phyloP scores from a whole-genome alignment of 2,113 vertebrate genomes.

The Clarias macrocephalus region DNA sequence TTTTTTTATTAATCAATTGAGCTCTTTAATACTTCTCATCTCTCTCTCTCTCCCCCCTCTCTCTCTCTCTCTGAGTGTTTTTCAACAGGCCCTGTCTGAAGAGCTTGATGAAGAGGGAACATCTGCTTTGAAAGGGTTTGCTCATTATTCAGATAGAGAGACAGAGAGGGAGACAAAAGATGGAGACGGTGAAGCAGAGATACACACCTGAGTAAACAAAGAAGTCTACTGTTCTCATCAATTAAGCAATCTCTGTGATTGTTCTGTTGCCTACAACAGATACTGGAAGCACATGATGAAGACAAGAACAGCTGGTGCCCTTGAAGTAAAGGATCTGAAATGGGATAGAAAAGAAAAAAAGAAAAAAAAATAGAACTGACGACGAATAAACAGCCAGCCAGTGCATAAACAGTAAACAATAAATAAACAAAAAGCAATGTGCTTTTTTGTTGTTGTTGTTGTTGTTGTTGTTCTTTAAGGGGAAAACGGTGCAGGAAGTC shows the following conservation, averaged over 20 bases:
- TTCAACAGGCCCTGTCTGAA: conserved; percentile 64
- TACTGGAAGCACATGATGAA: conserved; percentile 37
- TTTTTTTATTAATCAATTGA: conserved; percentile 33
- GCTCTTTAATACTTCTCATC: conserved; percentile 47
- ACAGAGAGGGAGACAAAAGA: conserved; percentile 31
- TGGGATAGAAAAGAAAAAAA: too few species aligned
- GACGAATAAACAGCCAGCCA: conserved; percentile 18
- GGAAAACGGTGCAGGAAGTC: background rate
- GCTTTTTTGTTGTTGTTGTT: conserved; percentile 16
- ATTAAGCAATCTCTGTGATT: conserved; percentile 65
- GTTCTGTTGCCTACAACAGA: conserved; percentile 55
- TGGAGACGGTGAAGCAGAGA: conserved; percentile 42
- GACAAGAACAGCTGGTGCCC: conserved; percentile 30
- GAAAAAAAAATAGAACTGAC: background rate
- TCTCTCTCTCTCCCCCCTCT: conserved; percentile 21
- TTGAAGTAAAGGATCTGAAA: conserved; percentile 28
- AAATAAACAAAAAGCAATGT: conserved; percentile 29
- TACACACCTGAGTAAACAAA: conserved; percentile 75
- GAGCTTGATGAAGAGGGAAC: conserved; percentile 70
- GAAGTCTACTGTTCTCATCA: conserved; percentile 53
- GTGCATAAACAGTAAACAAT: conserved; percentile 42
- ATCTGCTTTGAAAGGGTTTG: conserved; percentile 72
- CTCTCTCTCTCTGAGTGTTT: conserved; percentile 21
- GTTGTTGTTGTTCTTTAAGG: conserved; percentile 1
- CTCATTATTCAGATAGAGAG: conserved; percentile 68